A percentile compares a stretch with the other conserved stretches of the same genome.
These are phyloP conservation scores for Leuciscus idus DNA, from an alignment of 2,113 vertebrate genomes.

Conservation along the genomic window DNA sequence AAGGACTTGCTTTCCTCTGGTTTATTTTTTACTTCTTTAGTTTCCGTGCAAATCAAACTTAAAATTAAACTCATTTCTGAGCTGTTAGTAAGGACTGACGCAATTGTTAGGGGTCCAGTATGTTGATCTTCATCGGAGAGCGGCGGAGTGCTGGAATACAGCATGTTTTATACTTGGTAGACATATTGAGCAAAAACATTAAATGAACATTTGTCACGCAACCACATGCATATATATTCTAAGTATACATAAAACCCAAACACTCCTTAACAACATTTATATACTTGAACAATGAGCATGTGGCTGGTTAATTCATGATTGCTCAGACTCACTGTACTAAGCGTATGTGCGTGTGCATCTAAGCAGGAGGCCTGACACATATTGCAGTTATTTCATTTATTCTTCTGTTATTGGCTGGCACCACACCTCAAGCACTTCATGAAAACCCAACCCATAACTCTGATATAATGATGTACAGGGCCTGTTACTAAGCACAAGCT, in stretches of 20 bases:
- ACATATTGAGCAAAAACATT: neutral
- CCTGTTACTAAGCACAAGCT: neutral
- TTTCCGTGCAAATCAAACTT: neutral
- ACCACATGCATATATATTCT: neutral
- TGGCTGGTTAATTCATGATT: neutral
- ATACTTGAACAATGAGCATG: constrained; percentile 9
- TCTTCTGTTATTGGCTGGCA: constrained; percentile 46
- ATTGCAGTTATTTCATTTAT: constrained; percentile 47
- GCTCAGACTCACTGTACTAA: constrained; percentile 18
- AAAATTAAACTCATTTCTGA: neutral
- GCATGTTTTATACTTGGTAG: neutral
- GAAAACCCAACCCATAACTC: constrained; percentile 34
- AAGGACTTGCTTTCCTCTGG: constrained; percentile 9
- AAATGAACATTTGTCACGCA: neutral
- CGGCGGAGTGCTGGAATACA: neutral
- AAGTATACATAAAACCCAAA: neutral
- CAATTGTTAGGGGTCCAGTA: neutral
- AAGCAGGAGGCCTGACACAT: constrained; percentile 41
- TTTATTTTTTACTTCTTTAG: neutral
- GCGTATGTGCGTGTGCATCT: neutral
- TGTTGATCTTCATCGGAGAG: neutral
- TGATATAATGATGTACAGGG: constrained; percentile 14
- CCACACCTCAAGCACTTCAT: constrained; percentile 28
- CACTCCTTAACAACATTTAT: neutral
- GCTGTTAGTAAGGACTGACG: neutral